phyloP scores from a whole-genome alignment of 2,888 invertebrate species.

The Acleris laterana region DNA sequence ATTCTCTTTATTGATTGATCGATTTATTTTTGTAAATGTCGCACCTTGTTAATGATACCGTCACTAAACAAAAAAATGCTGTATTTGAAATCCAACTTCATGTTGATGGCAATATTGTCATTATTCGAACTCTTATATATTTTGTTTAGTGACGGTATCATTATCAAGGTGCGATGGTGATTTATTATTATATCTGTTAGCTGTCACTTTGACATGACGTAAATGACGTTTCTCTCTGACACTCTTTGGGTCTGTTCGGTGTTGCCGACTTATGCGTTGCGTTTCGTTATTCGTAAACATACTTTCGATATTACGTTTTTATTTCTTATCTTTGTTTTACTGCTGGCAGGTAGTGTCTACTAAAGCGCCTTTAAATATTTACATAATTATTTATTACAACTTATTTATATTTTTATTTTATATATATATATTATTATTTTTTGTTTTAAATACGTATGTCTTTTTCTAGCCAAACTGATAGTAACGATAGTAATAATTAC shows the following conservation, averaged over 20 bases:
- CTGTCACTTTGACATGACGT: neutral
- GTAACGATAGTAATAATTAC: neutral
- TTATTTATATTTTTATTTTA: no score
- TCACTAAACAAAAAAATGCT: no score
- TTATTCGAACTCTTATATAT: no score
- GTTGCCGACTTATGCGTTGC: neutral
- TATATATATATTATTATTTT: neutral
- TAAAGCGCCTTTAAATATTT: neutral
- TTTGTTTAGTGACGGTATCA: no score
- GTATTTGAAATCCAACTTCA: no score
- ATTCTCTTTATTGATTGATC: no score
- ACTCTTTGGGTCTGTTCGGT: neutral
- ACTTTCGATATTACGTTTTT: neutral
- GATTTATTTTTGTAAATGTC: no score
- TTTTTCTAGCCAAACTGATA: neutral
- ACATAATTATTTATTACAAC: neutral
- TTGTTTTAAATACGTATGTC: neutral
- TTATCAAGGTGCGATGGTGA: fast-evolving
- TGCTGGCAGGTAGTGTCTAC: neutral
- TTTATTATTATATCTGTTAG: neutral
- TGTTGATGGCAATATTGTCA: no score
- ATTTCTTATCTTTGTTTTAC: neutral
- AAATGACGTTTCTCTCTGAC: neutral
- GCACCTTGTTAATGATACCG: no score
- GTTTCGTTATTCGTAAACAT: neutral